A percentile compares a stretch with the other conserved stretches of the same genome.
Conservation (phyloP, 2,888 invertebrate genomes). For the Ferrisia virgata region DNA sequence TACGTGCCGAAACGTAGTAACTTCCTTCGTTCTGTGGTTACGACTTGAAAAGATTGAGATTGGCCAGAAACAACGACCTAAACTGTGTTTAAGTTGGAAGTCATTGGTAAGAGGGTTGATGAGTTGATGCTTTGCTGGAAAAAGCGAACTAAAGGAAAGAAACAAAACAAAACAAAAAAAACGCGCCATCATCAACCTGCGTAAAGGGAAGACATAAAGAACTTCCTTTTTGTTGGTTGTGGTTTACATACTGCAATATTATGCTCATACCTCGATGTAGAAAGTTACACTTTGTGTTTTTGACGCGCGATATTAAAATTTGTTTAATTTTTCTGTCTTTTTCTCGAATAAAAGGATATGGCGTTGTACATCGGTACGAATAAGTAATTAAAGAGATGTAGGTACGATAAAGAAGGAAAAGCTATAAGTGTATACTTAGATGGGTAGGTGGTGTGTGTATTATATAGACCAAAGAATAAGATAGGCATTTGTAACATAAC, state of each 20-base stretch:
- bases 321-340: neutral
- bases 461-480: neutral
- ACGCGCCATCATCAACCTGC: neutral
- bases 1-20: conserved; percentile 6
- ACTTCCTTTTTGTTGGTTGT: neutral
- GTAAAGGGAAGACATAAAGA: neutral
- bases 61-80: neutral
- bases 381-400: neutral
- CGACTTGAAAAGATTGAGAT: neutral
- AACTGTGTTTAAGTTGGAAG: neutral
- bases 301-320: neutral
- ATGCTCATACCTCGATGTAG: no score
- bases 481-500: conserved; percentile 21
- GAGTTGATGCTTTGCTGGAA: neutral
- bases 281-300: neutral
- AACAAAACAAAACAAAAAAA: neutral
- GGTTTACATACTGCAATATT: neutral
- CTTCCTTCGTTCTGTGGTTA: conserved; percentile 11
- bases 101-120: neutral
- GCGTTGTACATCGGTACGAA: no score
- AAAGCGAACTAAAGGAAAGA: no score
- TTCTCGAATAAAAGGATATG: neutral
- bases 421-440: no score
- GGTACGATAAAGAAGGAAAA: neutral
- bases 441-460: no score